phyloP scores from a whole-genome alignment of 2,888 invertebrate species.

The Crepidodera aurea region DNA sequence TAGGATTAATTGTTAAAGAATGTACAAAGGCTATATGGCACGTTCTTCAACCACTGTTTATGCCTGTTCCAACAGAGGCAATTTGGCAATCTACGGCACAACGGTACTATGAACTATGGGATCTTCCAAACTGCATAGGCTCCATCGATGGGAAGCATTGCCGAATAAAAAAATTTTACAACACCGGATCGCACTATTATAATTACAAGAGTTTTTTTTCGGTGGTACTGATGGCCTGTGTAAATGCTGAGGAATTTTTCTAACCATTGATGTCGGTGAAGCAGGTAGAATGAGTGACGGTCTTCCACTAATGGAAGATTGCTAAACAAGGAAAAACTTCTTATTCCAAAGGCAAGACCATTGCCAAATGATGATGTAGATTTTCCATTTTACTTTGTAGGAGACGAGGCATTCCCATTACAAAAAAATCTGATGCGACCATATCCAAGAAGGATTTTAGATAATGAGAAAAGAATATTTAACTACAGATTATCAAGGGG shows the following conservation, averaged over 20 bases:
- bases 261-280: slow-evolving; percentile 17
- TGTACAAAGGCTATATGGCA: slow-evolving; percentile 18
- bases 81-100: slow-evolving; percentile 21
- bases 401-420: slow-evolving; percentile 14
- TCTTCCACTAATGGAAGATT: slow-evolving; percentile 15
- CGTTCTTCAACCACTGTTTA: slow-evolving; percentile 20
- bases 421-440: slow-evolving; percentile 13
- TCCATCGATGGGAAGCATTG: slow-evolving; percentile 19
- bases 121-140: slow-evolving; percentile 19
- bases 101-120: slow-evolving; percentile 21
- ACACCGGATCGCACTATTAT: slow-evolving; percentile 20
- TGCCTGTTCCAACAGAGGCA: slow-evolving; percentile 23
- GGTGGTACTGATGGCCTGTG: slow-evolving; percentile 20
- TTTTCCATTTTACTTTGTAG: slow-evolving; percentile 11
- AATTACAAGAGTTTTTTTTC: slow-evolving; percentile 12
- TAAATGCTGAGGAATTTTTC: slow-evolving; percentile 14
- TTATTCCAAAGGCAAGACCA: slow-evolving; percentile 9
- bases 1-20: slow-evolving; percentile 14
- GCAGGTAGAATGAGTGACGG: slow-evolving; percentile 25
- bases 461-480: slow-evolving; percentile 19
- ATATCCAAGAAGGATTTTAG: slow-evolving; percentile 16
- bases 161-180: slow-evolving; percentile 17
- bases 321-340: slow-evolving; percentile 10
- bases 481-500: slow-evolving; percentile 20
- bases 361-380: slow-evolving; percentile 12